Percentiles rank a stretch among this genome's conserved stretches.
Evolutionary conservation across 2,113 vertebrate species (phyloP).

Genomic region (Elephas maximus): DNA sequence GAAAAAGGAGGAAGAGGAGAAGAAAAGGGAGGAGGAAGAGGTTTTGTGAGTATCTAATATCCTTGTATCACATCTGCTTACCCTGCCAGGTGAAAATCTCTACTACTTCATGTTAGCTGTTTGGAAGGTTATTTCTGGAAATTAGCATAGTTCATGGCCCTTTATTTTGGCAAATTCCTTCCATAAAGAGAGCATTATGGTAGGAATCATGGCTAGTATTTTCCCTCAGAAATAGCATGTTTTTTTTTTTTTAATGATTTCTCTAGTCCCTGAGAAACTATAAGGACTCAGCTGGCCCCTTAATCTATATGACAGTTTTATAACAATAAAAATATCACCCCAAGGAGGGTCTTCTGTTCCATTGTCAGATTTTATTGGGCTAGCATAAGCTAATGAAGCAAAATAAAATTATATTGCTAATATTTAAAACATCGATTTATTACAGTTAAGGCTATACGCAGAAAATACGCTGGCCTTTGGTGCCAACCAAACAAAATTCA

Average conservation of each 20-base stretch:
- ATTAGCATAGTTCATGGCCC: slow-evolving; percentile 64
- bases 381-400: slow-evolving; percentile 87
- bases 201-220: slow-evolving; percentile 58
- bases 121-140: slow-evolving; percentile 60
- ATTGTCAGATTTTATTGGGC: slow-evolving; percentile 87
- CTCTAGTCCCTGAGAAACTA: slow-evolving; percentile 79
- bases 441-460: slow-evolving; percentile 80
- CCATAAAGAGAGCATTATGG: slow-evolving; percentile 70
- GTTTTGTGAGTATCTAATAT: not conserved
- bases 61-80: not conserved
- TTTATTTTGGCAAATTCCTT: slow-evolving; percentile 55
- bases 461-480: slow-evolving; percentile 77
- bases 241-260: slow-evolving; percentile 75
- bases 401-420: slow-evolving; percentile 85
- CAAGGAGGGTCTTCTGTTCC: slow-evolving; percentile 84
- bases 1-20: not conserved
- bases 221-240: slow-evolving; percentile 64
- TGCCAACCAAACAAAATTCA: slow-evolving; percentile 81
- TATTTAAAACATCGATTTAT: slow-evolving; percentile 87
- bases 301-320: slow-evolving; percentile 89
- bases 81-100: not conserved
- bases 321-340: slow-evolving; percentile 88
- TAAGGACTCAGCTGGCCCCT: slow-evolving; percentile 83
- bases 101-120: slow-evolving; percentile 19
- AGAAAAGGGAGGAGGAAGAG: not conserved